Conservation (phyloP, 2,113 vertebrate species). For the Scalopus aquaticus region DNA sequence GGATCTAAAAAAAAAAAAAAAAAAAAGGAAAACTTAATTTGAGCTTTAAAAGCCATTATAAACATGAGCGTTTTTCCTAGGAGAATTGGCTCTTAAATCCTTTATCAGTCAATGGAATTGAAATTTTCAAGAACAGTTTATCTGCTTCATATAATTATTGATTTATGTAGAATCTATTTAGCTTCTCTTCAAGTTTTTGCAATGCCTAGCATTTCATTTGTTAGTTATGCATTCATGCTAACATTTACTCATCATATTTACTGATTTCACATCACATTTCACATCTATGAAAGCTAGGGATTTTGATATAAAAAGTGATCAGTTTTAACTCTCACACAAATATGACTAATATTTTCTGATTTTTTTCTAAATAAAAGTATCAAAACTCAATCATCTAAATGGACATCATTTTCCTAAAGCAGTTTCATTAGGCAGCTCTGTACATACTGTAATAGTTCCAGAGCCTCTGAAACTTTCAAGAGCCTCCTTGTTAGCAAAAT, state of each 20-base stretch:
- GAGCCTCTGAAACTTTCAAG: background rate
- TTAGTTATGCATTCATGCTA: background rate
- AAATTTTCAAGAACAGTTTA: background rate
- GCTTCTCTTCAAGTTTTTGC: background rate
- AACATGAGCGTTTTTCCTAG: background rate
- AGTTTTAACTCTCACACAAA: background rate
- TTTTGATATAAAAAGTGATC: background rate
- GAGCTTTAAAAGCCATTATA: background rate
- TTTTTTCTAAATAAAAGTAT: background rate
- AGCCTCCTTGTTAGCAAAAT: background rate
- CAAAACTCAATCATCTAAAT: background rate
- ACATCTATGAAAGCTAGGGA: background rate
- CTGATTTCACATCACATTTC: too few species aligned
- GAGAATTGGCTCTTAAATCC: background rate
- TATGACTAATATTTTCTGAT: background rate
- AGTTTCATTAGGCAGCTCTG: background rate
- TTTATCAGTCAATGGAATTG: background rate
- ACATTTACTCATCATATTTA: slow-evolving; percentile 16
- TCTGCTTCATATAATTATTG: background rate
- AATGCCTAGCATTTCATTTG: background rate
- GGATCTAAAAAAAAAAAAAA: too few species aligned
- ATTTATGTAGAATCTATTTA: background rate
- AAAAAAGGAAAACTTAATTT: background rate
- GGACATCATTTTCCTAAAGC: background rate
- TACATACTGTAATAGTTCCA: background rate